Evolutionary conservation across 2,797 vertebrate genomes (phyloP).

Genomic region (Graptemys geographica): DNA sequence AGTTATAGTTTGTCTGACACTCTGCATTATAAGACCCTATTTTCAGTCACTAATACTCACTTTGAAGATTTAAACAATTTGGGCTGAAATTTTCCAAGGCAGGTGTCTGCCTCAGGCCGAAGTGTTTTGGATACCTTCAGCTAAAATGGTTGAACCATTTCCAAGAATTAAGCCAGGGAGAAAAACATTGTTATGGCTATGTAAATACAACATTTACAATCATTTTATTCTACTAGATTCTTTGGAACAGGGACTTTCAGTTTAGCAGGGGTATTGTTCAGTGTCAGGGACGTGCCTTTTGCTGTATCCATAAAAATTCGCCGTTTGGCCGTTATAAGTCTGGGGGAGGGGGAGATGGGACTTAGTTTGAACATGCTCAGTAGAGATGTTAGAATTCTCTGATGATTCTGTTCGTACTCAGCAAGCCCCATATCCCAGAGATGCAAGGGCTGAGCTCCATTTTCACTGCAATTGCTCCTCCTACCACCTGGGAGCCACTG

Average conservation of each 20-base stretch:
- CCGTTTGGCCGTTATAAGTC: accelerated
- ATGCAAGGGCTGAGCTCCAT: no score
- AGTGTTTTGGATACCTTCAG: background rate
- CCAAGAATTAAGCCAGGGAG: background rate
- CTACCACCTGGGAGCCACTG: no score
- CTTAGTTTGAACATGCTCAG: background rate
- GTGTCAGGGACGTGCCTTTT: background rate
- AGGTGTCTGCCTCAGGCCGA: background rate
- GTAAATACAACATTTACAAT: background rate
- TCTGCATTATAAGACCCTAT: background rate
- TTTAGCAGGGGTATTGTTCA: background rate
- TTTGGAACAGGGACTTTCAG: background rate
- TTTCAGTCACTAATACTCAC: background rate
- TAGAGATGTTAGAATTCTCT: background rate
- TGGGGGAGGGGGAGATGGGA: accelerated
- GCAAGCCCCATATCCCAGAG: background rate
- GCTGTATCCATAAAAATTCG: background rate
- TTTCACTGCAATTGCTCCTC: background rate
- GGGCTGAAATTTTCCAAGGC: background rate
- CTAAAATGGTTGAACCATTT: background rate
- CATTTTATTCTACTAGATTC: background rate
- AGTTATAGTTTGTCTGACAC: background rate
- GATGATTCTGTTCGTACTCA: background rate
- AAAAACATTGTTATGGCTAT: background rate
- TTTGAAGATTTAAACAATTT: background rate